phyloP scores from a whole-genome alignment of 2,113 vertebrate species.

The Steatornis caripensis region DNA sequence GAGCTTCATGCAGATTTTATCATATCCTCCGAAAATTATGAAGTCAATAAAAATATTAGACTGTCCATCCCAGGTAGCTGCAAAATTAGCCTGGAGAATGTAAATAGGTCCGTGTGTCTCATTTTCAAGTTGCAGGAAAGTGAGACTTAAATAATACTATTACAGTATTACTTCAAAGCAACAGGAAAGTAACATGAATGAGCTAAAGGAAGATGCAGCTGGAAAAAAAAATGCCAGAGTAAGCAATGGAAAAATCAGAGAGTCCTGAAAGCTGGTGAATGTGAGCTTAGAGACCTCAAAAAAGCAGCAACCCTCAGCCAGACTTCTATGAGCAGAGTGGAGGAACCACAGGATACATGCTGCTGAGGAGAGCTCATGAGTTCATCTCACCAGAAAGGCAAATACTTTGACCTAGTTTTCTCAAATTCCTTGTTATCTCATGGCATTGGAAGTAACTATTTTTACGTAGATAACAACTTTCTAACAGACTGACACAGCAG shows the following conservation, averaged over 20 bases:
- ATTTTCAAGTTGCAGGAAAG: neutral
- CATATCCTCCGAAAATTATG: neutral
- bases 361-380: neutral
- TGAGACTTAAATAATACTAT: neutral
- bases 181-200: neutral
- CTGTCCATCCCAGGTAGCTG: neutral
- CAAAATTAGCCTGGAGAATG: neutral
- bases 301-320: neutral
- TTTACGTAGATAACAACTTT: neutral
- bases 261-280: neutral
- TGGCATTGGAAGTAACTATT: neutral
- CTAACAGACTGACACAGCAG: neutral
- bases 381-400: neutral
- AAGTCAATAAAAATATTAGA: neutral
- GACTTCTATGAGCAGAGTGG: neutral
- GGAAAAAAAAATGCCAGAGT: neutral
- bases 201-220: neutral
- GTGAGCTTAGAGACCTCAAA: neutral
- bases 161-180: neutral
- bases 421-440: neutral
- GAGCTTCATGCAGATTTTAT: neutral
- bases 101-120: neutral
- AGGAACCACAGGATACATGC: neutral
- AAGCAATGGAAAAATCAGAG: neutral
- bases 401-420: neutral